A percentile compares a stretch with the other conserved stretches of the same genome.
phyloP scores from a whole-genome alignment of 2,113 vertebrate genomes.

The Nycticorax nycticorax region DNA sequence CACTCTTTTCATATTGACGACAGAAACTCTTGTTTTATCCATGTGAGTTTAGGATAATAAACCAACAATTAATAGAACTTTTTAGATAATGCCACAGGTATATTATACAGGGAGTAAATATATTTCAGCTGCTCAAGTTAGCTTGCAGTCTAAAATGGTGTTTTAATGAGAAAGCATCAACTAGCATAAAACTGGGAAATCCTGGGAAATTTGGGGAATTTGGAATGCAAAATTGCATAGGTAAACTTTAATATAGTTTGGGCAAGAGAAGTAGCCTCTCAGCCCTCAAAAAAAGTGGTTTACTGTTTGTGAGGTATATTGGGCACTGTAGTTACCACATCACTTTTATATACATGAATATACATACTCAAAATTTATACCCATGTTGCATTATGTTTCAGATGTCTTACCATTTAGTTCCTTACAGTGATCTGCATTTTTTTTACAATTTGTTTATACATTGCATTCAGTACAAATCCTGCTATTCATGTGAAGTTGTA shows the following conservation, averaged over 20 bases:
- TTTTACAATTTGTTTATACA: not conserved
- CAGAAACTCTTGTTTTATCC: not conserved
- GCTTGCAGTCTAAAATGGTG: not conserved
- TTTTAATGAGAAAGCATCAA: not conserved
- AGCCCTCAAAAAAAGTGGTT: not conserved
- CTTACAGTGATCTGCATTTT: not conserved
- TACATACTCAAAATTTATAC: not conserved
- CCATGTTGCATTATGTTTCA: not conserved
- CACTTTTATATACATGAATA: not conserved
- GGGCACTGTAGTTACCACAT: not conserved
- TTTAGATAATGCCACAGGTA: not conserved
- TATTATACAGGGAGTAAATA: not conserved
- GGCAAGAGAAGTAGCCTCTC: not conserved
- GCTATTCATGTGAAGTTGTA: not conserved
- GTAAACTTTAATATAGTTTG: not conserved
- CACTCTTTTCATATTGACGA: not conserved
- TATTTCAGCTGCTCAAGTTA: not conserved
- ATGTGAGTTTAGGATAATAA: not conserved
- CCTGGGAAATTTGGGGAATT: not conserved
- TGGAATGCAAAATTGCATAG: not conserved
- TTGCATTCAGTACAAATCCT: not conserved
- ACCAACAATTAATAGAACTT: not conserved
- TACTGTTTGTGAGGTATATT: not conserved
- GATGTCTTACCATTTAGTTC: not conserved
- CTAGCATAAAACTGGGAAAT: not conserved